Evolutionary conservation across 2,797 vertebrate genomes (phyloP).

Genomic region (Tamandua tetradactyla): DNA sequence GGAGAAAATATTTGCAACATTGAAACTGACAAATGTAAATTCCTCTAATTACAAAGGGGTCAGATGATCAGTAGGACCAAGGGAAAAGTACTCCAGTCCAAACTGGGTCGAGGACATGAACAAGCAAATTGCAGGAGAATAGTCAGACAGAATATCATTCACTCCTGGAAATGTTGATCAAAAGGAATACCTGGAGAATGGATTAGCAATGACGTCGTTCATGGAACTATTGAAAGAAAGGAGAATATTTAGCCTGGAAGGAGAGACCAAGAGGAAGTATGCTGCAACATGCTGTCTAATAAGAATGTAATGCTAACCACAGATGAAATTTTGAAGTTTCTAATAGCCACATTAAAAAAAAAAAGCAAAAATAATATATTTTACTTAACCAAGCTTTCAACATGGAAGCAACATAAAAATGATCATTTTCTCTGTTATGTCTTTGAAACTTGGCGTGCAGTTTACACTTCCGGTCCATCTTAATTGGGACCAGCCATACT

Average conservation of each 20-base stretch:
- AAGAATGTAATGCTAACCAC: not conserved
- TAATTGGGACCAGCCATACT: fast-evolving
- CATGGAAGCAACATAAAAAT: not conserved
- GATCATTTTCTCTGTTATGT: not conserved
- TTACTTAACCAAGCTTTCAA: not conserved
- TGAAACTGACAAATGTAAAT: not conserved
- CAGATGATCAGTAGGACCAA: not conserved
- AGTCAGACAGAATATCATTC: not conserved
- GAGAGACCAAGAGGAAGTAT: not conserved
- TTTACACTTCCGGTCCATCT: not conserved
- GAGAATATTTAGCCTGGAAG: not conserved
- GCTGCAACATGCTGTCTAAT: not conserved
- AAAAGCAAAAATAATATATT: not conserved
- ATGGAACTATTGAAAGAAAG: not conserved
- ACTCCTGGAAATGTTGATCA: not conserved
- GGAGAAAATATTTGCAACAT: not conserved
- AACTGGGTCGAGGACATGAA: not conserved
- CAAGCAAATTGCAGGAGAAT: not conserved
- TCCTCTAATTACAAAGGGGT: not conserved
- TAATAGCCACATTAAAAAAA: not conserved
- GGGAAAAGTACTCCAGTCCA: not conserved
- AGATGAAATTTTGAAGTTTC: not conserved
- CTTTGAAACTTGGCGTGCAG: not conserved
- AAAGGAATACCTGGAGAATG: not conserved
- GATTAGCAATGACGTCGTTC: not conserved